A percentile compares a stretch with the other conserved stretches of the same genome.
phyloP scores from a whole-genome alignment of 2,113 vertebrate genomes.

The Colistium nudipinnis region DNA sequence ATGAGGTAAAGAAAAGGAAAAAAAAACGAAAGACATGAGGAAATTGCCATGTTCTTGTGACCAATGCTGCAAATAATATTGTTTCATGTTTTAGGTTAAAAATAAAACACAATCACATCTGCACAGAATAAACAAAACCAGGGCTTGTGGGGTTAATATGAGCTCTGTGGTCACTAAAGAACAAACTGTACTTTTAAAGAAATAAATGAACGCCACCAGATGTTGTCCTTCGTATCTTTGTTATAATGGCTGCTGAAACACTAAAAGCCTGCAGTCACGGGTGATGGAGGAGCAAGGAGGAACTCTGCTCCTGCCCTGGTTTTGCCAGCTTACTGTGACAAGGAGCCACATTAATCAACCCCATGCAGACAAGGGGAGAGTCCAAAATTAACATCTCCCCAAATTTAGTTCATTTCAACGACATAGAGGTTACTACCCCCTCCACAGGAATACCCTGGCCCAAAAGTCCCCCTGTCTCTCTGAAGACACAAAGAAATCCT shows the following conservation, averaged over 20 bases:
- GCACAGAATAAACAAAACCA: no score
- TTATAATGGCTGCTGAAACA: slow-evolving; percentile 8
- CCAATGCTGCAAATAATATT: no score
- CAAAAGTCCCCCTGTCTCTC: slow-evolving; percentile 10
- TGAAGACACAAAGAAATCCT: slow-evolving; percentile 10
- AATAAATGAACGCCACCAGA: no score
- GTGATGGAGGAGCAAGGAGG: not conserved
- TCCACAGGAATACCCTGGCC: slow-evolving; percentile 68
- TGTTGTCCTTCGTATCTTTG: not conserved
- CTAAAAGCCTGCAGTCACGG: not conserved
- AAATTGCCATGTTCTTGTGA: no score
- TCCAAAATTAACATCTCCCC: slow-evolving; percentile 70
- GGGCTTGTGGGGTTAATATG: no score
- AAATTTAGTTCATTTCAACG: slow-evolving; percentile 58
- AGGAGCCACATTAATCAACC: slow-evolving; percentile 73
- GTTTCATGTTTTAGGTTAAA: no score
- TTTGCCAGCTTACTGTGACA: slow-evolving; percentile 68
- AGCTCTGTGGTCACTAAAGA: no score
- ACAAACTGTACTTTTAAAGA: no score
- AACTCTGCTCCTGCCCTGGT: slow-evolving; percentile 66
- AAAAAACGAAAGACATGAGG: no score
- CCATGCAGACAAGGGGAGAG: slow-evolving; percentile 58
- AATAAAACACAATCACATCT: no score
- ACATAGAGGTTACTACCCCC: slow-evolving; percentile 18
- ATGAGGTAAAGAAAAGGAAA: no score